Evolutionary conservation across 1,140 invertebrate species (phyloP).

Genomic region (Panulirus ornatus): DNA sequence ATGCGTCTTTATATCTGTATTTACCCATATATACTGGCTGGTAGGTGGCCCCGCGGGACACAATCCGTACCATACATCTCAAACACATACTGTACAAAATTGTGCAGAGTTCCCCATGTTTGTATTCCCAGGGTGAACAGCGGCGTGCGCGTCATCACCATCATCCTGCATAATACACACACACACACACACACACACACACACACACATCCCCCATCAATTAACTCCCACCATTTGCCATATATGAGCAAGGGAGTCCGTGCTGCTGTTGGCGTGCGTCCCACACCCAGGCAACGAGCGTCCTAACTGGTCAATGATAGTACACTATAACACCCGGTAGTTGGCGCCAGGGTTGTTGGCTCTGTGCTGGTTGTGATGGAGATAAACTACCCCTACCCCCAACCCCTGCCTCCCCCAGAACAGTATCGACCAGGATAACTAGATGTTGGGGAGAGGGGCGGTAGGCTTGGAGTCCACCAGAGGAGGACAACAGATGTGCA

Average conservation of each 20-base stretch:
- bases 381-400: too few species aligned
- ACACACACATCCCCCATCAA: not conserved
- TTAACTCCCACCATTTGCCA: not conserved
- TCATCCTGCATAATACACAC: constrained; percentile 2
- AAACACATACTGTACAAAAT: too few species aligned
- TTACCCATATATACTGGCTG: not conserved
- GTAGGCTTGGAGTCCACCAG: not conserved
- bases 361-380: too few species aligned
- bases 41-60: not conserved
- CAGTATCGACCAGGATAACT: constrained; percentile 60
- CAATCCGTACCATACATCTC: too few species aligned
- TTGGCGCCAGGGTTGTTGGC: not conserved
- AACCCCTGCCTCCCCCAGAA: not conserved
- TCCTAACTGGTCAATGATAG: not conserved
- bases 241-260: not conserved
- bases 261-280: not conserved
- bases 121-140: not conserved
- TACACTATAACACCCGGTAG: not conserved
- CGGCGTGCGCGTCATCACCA: not conserved
- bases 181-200: not conserved
- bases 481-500: constrained; percentile 1
- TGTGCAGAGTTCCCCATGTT: not conserved
- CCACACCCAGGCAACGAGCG: not conserved
- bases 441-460: not conserved
- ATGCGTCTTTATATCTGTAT: not conserved